Evolutionary conservation across 1,140 invertebrate genomes (phyloP), one percentile per base, ranked within the genome.

Genomic region (Xylocopa sonorina): DNA sequence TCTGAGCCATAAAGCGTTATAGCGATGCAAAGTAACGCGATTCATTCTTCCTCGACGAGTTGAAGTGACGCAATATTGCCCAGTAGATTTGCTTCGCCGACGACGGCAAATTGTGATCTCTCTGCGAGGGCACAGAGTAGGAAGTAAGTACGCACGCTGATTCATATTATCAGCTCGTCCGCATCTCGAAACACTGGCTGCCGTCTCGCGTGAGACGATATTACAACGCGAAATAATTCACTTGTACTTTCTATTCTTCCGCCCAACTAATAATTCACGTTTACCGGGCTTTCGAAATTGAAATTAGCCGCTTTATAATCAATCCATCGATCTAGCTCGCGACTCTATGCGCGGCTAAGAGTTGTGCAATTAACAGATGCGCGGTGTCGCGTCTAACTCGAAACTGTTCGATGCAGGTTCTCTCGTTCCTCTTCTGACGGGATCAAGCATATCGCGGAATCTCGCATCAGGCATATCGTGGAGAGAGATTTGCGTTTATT

Each of bases 361-460:
- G 60, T 66, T 66, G 50, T 34, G 38, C 67, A 76, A 76, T 76
- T 67, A 55, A 2, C 34, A 53, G 62, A 53, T 75, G 73, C 50
- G 5, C 10, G 32, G 32, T 4, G 24, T 21, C 60, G n/a, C 38
- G 41, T 38, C 10, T 67, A 81, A 66, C 57, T 81, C 60, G 43
- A 21, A 29, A 53, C 12, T 66, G 7, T 34, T 55, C 16, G 14
- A 43, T 53, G 21, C 0, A 32, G 34, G 55, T 9, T 34, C 18
- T 7, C 16, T 14, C 14, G 18, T 41, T 43, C 32, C 32, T 7
- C 7, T 10, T 57, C 46, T 60, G 66, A 82, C 67, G 57, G 41
- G 32, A n/a, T 66, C 24, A n/a, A 16, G 14, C 24, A 6, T 83
- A 83, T 83, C 82, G 67, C 34, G 27, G 55, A 68, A 83, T 82